Evolutionary conservation across 2,888 invertebrate genomes (phyloP).

Genomic region (Pheosia gnoma): DNA sequence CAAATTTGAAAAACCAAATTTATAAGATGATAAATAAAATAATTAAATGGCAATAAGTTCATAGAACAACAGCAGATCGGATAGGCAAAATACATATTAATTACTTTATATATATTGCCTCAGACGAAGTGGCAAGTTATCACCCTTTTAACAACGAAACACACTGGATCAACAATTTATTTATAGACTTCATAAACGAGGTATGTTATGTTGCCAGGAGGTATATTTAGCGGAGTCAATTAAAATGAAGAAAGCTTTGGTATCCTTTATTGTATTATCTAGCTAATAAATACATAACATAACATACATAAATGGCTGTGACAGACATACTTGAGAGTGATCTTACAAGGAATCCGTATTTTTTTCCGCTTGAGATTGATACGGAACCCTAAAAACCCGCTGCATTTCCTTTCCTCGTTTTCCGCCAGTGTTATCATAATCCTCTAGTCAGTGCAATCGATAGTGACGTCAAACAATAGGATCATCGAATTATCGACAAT

Average conservation of each 20-base stretch:
- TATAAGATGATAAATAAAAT: too few species aligned
- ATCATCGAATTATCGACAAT: background rate
- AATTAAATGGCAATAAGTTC: too few species aligned
- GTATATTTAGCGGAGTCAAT: slow-evolving; percentile 35
- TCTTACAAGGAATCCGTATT: too few species aligned
- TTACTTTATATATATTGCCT: background rate
- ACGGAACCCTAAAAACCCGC: background rate
- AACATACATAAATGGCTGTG: too few species aligned
- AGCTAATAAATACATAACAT: too few species aligned
- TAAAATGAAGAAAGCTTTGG: slow-evolving; percentile 18
- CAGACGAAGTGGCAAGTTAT: slow-evolving; percentile 21
- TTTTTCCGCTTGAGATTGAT: too few species aligned
- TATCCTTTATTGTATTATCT: background rate
- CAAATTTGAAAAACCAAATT: too few species aligned
- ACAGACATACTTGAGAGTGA: too few species aligned
- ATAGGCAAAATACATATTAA: too few species aligned
- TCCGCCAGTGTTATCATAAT: slow-evolving; percentile 1
- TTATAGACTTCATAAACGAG: slow-evolving; percentile 22
- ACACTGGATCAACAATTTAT: slow-evolving; percentile 35
- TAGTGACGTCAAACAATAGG: slow-evolving; percentile 3
- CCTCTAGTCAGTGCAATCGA: background rate
- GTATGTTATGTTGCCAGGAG: slow-evolving; percentile 17
- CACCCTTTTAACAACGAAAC: slow-evolving; percentile 24
- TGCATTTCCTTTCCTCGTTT: background rate
- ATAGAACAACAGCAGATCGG: too few species aligned